Percentiles rank a stretch among this genome's conserved stretches.
Conservation (phyloP, 2,113 vertebrate species). For the Turnix velox region DNA sequence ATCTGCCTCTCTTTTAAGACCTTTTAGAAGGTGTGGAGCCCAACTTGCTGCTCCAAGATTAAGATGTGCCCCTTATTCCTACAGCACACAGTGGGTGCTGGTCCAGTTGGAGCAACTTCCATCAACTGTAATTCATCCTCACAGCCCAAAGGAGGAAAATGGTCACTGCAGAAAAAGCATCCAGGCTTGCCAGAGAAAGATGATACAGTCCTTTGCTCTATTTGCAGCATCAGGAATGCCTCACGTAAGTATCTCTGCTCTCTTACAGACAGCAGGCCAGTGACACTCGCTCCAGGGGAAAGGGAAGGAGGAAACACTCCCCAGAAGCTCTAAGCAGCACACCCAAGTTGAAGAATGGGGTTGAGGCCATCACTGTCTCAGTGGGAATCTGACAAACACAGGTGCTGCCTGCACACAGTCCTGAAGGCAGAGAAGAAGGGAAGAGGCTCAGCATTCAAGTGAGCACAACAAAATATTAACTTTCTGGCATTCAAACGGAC, state of each 20-base stretch:
- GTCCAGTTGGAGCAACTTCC: neutral
- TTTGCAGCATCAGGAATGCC: neutral
- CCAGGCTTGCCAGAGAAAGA: neutral
- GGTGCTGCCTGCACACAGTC: neutral
- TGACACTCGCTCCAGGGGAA: fast-evolving
- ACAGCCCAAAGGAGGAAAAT: neutral
- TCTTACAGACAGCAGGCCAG: neutral
- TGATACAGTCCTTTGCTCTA: fast-evolving
- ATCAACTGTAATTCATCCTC: neutral
- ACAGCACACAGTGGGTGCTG: neutral
- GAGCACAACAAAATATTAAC: neutral
- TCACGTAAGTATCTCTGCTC: neutral
- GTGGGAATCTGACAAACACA: neutral
- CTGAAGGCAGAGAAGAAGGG: neutral
- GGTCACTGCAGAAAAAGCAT: neutral
- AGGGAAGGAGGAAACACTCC: neutral
- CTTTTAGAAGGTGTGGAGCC: neutral
- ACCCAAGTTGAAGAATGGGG: fast-evolving
- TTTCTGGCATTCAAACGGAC: neutral
- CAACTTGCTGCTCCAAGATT: neutral
- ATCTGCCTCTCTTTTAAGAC: neutral
- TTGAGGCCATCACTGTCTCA: neutral
- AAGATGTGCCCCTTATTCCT: neutral
- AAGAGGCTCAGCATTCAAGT: neutral
- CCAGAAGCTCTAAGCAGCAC: neutral